Evolutionary conservation across 2,113 vertebrate species (phyloP), one percentile per base, ranked within the genome.

Genomic region (Sebastes fasciatus): DNA sequence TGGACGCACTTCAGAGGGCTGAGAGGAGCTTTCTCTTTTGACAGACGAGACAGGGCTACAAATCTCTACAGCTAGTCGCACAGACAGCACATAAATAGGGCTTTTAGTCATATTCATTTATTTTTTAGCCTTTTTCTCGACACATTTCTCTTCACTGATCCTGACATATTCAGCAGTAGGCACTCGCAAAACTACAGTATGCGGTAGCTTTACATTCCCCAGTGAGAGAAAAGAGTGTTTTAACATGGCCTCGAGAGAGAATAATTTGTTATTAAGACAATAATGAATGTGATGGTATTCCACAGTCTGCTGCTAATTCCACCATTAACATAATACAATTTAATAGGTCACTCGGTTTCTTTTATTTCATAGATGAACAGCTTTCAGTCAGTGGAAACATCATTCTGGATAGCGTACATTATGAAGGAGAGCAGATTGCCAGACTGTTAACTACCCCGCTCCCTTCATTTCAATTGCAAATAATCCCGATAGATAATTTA

Each of bases 401-500:
- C 68, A 34, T 82, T 85, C 64, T 66, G 55, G 45, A 75, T 67
- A 26, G 78, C 57, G 11, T 64, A 77, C 75, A 88, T 91, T 80
- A 92, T 72, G 75, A 68, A 26, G n/a, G 45, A 80, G 63, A 86
- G 73, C 85, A 91, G 79, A 93, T 88, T 93, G 89, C 85, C 71
- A 70, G 57, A 42, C 67, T 83, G 61, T 74, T 90, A 94, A 93
- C 88, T 74, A 87, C 74, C 86, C 91, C 12, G 11, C 84, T 92
- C 62, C 48, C 64, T 84, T 90, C 83, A 93, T 91, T 92, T 92
- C 80, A 92, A 88, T 85, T 89, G 85, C 90, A 88, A 91, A 92
- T 89, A 93, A 90, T 92, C 87, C 70, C 60, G 74, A 87, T 79
- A 57, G 85, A 90, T 94, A 89, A 95, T 94, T 93, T 91, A 92